These are phyloP conservation scores for Synanceia verrucosa DNA, from an alignment of 2,797 vertebrate species.

Conservation along the genomic window DNA sequence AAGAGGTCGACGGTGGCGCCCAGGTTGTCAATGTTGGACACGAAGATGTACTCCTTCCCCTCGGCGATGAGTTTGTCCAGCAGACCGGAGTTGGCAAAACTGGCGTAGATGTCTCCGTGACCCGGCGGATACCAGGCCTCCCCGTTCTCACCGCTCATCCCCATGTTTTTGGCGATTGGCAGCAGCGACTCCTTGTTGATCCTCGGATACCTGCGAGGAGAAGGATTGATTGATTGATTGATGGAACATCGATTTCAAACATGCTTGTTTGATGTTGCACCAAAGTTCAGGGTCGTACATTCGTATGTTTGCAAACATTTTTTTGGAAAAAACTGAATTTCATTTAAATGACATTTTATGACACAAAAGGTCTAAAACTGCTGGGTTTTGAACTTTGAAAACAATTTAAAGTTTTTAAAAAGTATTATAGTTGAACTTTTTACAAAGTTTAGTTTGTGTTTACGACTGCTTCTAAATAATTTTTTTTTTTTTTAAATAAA, in stretches of 20 bases:
- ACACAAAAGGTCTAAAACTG: too few relatives aligned
- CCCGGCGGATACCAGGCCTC: constrained; percentile 98
- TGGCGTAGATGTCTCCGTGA: constrained; percentile 94
- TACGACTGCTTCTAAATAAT: too few relatives aligned
- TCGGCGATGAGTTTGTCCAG: constrained; percentile 89
- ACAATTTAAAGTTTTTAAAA: too few relatives aligned
- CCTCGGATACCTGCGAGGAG: constrained; percentile 88
- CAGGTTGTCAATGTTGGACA: constrained; percentile 98
- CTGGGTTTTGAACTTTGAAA: too few relatives aligned
- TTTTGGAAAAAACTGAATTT: not conserved
- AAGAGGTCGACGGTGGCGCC: constrained; percentile 96
- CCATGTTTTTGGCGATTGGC: constrained; percentile 88
- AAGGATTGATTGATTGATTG: not conserved
- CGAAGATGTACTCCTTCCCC: constrained; percentile 97
- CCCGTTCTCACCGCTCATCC: constrained; percentile 85
- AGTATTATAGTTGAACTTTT: too few relatives aligned
- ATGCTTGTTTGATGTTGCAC: not conserved
- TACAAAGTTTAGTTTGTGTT: too few relatives aligned
- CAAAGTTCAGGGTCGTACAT: not conserved
- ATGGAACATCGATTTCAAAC: not conserved
- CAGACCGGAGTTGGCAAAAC: constrained; percentile 94
- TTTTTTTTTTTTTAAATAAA: too few relatives aligned
- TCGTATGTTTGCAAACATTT: not conserved
- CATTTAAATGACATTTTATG: not conserved
- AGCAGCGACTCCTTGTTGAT: constrained; percentile 96